Conservation (phyloP, 2,113 vertebrate genomes). For the Pseudorasbora parva region DNA sequence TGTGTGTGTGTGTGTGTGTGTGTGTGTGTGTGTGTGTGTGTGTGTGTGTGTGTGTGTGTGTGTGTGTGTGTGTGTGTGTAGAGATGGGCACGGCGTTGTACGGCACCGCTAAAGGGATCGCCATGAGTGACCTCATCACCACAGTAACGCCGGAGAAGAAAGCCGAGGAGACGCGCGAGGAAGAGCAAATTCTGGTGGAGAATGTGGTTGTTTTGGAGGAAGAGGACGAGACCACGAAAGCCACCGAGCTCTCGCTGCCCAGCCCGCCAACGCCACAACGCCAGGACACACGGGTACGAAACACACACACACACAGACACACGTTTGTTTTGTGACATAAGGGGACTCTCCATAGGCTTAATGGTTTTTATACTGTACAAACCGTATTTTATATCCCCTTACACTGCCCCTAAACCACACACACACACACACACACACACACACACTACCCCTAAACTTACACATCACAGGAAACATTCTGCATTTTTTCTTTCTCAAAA, state of each 20-base stretch:
- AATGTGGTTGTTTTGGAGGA: slow-evolving; percentile 45
- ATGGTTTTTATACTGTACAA: too few species aligned
- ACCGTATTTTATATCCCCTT: too few species aligned
- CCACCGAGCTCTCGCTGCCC: slow-evolving; percentile 70
- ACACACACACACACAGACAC: too few species aligned
- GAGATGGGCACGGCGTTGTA: slow-evolving; percentile 95
- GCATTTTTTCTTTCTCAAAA: too few species aligned
- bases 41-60: not conserved
- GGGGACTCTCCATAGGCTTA: too few species aligned
- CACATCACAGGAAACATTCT: too few species aligned
- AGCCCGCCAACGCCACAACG: slow-evolving; percentile 72
- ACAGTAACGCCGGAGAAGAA: slow-evolving; percentile 90
- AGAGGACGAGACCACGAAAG: slow-evolving; percentile 69
- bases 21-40: slow-evolving; percentile 78
- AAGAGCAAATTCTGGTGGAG: slow-evolving; percentile 49
- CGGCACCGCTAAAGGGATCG: slow-evolving; percentile 86
- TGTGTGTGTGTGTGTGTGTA: slow-evolving; percentile 81
- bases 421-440: too few species aligned
- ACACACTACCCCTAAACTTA: too few species aligned
- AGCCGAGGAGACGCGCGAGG: slow-evolving; percentile 6
- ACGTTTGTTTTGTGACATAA: too few species aligned
- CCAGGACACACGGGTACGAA: slow-evolving; percentile 71
- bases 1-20: slow-evolving; percentile 25
- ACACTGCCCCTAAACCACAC: too few species aligned
- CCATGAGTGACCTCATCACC: slow-evolving; percentile 93